phyloP scores from a whole-genome alignment of 2,888 invertebrate species.

The Macrophya alboannulata region DNA sequence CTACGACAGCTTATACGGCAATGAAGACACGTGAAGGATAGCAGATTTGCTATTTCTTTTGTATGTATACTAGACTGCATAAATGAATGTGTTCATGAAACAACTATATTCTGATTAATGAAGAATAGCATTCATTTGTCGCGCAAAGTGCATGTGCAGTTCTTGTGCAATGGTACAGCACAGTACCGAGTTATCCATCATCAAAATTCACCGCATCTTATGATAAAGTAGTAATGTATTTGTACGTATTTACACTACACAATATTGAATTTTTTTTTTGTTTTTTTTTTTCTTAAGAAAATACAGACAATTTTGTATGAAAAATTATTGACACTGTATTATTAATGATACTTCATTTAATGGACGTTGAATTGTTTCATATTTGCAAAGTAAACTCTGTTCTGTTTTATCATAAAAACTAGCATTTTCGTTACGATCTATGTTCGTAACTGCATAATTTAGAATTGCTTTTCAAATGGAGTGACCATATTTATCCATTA shows the following conservation, averaged over 20 bases:
- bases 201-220: not conserved
- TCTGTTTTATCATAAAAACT: not conserved
- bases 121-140: slow-evolving; percentile 5
- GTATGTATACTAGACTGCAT: not conserved
- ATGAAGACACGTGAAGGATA: not conserved
- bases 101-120: not conserved
- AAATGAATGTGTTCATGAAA: not conserved
- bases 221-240: not conserved
- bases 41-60: not conserved
- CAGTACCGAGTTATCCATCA: not conserved
- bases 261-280: not conserved
- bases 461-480: no score
- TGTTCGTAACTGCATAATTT: no score
- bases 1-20: not conserved
- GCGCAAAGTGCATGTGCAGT: not conserved
- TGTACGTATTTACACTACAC: not conserved
- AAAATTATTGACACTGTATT: not conserved
- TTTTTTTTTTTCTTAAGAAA: no score
- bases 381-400: not conserved
- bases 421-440: no score
- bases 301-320: not conserved
- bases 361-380: not conserved
- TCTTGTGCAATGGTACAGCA: not conserved
- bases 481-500: no score
- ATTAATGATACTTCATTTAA: not conserved